Base-by-base conservation (phyloP, 2,113 vertebrate genomes). In the Mirounga angustirostris region DNA sequence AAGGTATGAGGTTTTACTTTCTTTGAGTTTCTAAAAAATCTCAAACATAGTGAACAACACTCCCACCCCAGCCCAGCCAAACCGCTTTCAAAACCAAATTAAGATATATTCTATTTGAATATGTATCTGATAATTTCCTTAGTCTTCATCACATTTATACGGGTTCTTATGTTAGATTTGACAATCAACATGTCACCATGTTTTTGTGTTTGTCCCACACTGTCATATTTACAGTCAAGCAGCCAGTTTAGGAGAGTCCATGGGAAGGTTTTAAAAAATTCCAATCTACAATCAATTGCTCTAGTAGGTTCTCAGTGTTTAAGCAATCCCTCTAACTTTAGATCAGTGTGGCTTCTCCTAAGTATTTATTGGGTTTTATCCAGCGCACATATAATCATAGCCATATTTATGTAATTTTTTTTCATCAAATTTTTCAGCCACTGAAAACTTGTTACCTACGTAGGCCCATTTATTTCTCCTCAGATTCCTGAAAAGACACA, bases 21-120 rank as follows among this genome's bases (percentile, higher is more conserved):
- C 97, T 98, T 97, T 79, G 97, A 95, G 95, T 98, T 98, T 96
- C 95, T 63, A 97, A 95, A 71, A 98, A 79, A 94, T 96, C 96
- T 98, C 96, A 97, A 97, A 98, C 65, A 91, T 98, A 84, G 73
- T 18, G 52, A 98, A 94, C 85, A 96, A 84, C 58, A 91, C 36
- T 90, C 93, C 61, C 14, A 58, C 28, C 30, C 59, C n/a, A 65
- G 14, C 36, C 30, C 15, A 97, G n/a, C 6, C 76, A 85, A 86
- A 54, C 79, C 80, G 65, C 22, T 98, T 95, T 92, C 91, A 78
- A 69, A 97, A 96, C 85, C 18, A 16, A 90, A 97, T 92, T 80
- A 80, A 97, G 78, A 76, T 88, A 69, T 80, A 90, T 80, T 65
- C 5, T 21, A 33, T 3, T 40, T 78, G 46, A 88, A 65, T 76